Evolutionary conservation across 2,113 vertebrate species (phyloP), one percentile per base, ranked within the genome.

Genomic region (Boleophthalmus pectinirostris): DNA sequence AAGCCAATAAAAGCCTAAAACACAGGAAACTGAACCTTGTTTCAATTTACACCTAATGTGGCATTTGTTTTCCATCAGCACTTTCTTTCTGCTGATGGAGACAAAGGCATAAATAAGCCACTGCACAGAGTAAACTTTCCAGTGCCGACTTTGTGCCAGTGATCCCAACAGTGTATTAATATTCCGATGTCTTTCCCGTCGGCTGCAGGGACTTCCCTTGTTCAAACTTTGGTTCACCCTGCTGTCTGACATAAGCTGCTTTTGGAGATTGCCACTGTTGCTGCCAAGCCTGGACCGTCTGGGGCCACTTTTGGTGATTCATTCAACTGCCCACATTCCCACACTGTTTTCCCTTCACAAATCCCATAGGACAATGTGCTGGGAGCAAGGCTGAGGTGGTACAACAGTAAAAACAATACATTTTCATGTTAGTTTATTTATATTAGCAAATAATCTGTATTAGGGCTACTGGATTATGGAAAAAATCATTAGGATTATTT

Each of bases 301-400:
- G 84, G 70, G 81, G 78, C 79, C 84, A 81, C 82, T 85, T 82
- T 83, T 74, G 72, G 74, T 45, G 53, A 82, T 75, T 80, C 75
- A 77, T 81, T 85, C 79, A 80, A 82, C 79, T 81, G 81, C 81
- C 74, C 67, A 70, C 74, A 66, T 77, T 82, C 77, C 71, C 85
- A 81, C 69, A 73, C 72, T 49, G 43, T 81, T 84, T 85, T 81
- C 86, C 60, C 54, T 73, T 58, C 78, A 72, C 25, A 12, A 18
- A 13, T 68, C 69, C 66, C 65, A 25, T 23, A 58, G 68, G 71
- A 71, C 10, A 45, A 66, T 60, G 77, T 81, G 68, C 71, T 76
- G 61, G 69, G 69, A 58, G 23, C n/a, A 73, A 82, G 72, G 35
- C 20, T 23, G 15, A 45, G 46, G 57, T 64, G 65, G 66, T 72